These are phyloP conservation scores for Forbesichthys agassizii DNA, from an alignment of 2,113 vertebrate genomes.

Conservation along the genomic window DNA sequence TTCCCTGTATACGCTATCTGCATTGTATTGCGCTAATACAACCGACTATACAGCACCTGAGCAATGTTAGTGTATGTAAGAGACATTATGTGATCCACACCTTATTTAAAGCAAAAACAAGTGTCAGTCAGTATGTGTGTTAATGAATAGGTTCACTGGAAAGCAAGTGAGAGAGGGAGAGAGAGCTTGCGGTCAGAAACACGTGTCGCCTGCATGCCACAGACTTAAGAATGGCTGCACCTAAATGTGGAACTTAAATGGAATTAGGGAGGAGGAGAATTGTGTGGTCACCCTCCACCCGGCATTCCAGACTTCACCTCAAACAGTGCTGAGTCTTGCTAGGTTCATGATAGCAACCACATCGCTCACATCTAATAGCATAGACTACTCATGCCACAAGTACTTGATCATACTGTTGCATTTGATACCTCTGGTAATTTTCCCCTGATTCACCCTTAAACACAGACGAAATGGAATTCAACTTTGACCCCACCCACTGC, in stretches of 20 bases:
- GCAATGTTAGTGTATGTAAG: slow-evolving; percentile 73
- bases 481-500: slow-evolving; percentile 41
- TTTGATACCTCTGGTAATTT: slow-evolving; percentile 57
- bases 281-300: slow-evolving; percentile 40
- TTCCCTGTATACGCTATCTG: slow-evolving; percentile 66
- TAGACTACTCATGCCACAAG: slow-evolving; percentile 59
- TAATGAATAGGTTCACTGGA: slow-evolving; percentile 69
- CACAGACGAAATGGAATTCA: slow-evolving; percentile 49
- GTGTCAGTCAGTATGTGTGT: slow-evolving; percentile 76
- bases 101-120: slow-evolving; percentile 77
- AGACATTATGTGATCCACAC: slow-evolving; percentile 72
- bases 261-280: slow-evolving; percentile 55
- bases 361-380: slow-evolving; percentile 74
- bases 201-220: slow-evolving; percentile 55
- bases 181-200: slow-evolving; percentile 54
- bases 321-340: slow-evolving; percentile 50
- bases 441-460: slow-evolving; percentile 52
- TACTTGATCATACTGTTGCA: slow-evolving; percentile 64
- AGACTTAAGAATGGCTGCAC: slow-evolving; percentile 63
- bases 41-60: slow-evolving; percentile 71
- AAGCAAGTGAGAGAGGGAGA: slow-evolving; percentile 26
- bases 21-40: slow-evolving; percentile 66
- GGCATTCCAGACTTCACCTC: slow-evolving; percentile 14
- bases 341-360: slow-evolving; percentile 66
- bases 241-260: slow-evolving; percentile 59